Conservation (phyloP, 2,888 invertebrate genomes). For the Cryptophagus acutangulus region DNA sequence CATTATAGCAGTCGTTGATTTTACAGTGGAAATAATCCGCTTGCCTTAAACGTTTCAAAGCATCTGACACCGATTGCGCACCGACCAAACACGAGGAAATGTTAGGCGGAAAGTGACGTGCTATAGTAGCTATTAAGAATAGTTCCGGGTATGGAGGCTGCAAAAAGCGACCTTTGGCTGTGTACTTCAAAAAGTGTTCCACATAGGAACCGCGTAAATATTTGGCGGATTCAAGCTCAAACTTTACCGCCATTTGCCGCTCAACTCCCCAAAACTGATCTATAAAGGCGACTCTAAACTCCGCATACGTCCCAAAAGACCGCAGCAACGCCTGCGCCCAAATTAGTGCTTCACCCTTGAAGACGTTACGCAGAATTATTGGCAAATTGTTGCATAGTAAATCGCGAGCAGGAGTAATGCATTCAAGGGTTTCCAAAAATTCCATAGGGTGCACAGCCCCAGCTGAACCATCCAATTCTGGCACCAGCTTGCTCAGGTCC, state of each 20-base stretch:
- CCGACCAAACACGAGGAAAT: no score
- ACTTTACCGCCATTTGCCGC: neutral
- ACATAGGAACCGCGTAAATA: constrained; percentile 3
- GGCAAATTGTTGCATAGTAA: no score
- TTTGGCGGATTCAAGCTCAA: constrained; percentile 1
- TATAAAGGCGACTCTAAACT: constrained; percentile 5
- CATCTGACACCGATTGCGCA: constrained; percentile 5
- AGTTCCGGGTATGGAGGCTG: neutral
- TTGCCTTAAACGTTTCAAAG: constrained; percentile 3
- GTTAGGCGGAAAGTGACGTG: neutral
- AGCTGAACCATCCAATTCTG: no score
- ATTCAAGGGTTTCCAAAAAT: neutral
- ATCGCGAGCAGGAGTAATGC: no score
- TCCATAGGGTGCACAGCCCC: constrained; percentile 3
- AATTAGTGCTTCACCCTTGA: constrained; percentile 1
- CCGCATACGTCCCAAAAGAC: neutral
- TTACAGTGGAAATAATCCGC: constrained; percentile 10
- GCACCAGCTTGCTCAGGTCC: no score
- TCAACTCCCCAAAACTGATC: constrained; percentile 1
- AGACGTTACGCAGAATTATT: neutral
- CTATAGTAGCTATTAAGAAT: neutral
- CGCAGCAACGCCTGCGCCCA: neutral
- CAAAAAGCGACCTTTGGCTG: neutral
- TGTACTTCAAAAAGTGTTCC: constrained; percentile 3
- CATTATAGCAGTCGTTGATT: no score